These are phyloP conservation scores for Thera britannica DNA, from an alignment of 2,888 invertebrate species.

Conservation along the genomic window DNA sequence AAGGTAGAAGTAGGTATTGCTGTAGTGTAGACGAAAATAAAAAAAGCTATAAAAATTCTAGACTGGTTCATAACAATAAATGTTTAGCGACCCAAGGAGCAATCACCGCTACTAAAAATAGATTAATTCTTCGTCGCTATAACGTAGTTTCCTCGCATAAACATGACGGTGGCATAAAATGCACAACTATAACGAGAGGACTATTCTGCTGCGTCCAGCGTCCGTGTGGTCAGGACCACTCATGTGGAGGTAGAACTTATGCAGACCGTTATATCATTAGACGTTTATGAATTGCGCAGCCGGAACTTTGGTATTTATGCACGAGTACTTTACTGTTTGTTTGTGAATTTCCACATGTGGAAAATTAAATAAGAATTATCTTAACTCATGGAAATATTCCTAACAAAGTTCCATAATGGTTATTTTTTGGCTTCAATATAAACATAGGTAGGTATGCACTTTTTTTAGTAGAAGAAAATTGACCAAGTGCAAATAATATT, in stretches of 20 bases:
- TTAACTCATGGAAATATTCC: not conserved
- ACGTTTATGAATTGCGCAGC: slow-evolving; percentile 26
- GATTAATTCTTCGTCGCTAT: slow-evolving; percentile 3
- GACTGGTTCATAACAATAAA: not conserved
- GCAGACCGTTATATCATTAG: slow-evolving; percentile 33
- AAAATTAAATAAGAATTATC: slow-evolving; percentile 19
- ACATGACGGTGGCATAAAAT: slow-evolving; percentile 18
- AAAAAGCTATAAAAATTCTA: not conserved
- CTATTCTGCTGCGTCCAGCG: slow-evolving; percentile 1
- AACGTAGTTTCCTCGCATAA: slow-evolving; percentile 9
- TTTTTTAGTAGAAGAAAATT: too few species aligned
- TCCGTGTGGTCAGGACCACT: slow-evolving; percentile 25
- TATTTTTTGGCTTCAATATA: not conserved
- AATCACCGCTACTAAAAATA: not conserved
- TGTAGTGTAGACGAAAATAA: too few species aligned
- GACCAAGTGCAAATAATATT: not conserved
- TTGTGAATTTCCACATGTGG: slow-evolving; percentile 12
- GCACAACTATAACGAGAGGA: slow-evolving; percentile 16
- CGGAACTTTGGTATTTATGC: slow-evolving; percentile 21
- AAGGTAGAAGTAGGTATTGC: too few species aligned
- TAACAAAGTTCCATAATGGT: not conserved
- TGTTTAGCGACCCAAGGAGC: not conserved
- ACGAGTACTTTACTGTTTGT: not conserved
- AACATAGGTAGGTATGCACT: too few species aligned
- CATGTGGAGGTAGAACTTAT: slow-evolving; percentile 30